Evolutionary conservation across 1,140 invertebrate species (phyloP).

Genomic region (Plodia interpunctella): DNA sequence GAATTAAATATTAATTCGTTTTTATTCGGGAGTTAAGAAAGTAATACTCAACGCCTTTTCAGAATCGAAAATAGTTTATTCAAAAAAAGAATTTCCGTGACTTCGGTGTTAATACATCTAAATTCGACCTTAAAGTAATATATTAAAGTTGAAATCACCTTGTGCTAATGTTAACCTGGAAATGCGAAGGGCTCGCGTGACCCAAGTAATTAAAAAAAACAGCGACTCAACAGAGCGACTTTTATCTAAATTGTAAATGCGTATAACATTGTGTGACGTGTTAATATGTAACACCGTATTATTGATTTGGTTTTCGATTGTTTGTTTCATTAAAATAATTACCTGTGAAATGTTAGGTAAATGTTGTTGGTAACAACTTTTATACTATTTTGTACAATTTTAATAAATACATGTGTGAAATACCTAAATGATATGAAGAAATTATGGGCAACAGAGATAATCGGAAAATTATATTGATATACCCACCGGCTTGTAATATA

Average conservation of each 20-base stretch:
- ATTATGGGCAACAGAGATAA: too few species aligned
- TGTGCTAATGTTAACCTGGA: conserved; percentile 8
- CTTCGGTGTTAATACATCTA: background rate
- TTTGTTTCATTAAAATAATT: background rate
- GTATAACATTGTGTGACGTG: conserved; percentile 15
- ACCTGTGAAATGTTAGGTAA: background rate
- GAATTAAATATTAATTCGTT: too few species aligned
- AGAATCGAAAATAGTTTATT: background rate
- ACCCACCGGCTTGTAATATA: too few species aligned
- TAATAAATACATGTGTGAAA: too few species aligned
- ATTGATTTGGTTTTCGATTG: conserved; percentile 5
- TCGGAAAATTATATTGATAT: too few species aligned
- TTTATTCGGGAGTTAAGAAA: background rate
- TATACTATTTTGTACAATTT: too few species aligned
- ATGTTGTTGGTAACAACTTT: background rate
- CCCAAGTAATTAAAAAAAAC: conserved; percentile 17
- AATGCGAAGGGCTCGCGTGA: conserved; percentile 17
- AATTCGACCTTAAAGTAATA: background rate
- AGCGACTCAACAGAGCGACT: conserved; percentile 14
- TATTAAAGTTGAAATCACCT: background rate
- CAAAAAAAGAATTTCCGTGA: background rate
- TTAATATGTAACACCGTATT: conserved; percentile 12
- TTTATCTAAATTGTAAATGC: conserved; percentile 22
- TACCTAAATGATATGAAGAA: too few species aligned
- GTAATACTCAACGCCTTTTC: background rate